Percentiles rank a stretch among this genome's conserved stretches.
phyloP scores from a whole-genome alignment of 92 coral and sea anemone genomes.

The Montipora capitata region DNA sequence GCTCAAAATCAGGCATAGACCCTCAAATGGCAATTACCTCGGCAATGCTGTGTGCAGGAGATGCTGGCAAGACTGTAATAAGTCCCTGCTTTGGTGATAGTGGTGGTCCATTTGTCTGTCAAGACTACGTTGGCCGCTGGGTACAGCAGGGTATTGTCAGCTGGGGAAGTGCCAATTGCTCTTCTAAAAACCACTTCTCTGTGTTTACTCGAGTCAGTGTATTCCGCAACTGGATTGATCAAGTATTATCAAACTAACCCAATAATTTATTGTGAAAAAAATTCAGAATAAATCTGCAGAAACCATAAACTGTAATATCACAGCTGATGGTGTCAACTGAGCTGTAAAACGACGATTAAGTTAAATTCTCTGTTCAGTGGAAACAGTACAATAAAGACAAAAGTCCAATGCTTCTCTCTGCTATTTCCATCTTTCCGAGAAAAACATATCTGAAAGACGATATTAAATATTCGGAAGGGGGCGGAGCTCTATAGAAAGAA shows the following conservation, averaged over 20 bases:
- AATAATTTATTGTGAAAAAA: neutral
- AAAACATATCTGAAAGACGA: no score
- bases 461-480: no score
- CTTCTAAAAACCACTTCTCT: constrained; percentile 52
- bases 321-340: no score
- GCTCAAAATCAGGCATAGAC: neutral
- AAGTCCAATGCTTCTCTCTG: no score
- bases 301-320: no score
- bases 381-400: no score
- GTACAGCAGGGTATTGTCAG: constrained; percentile 82
- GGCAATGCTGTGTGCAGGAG: constrained; percentile 83
- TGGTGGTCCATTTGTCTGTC: constrained; percentile 79
- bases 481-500: no score
- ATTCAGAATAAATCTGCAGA: neutral
- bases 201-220: constrained; percentile 79
- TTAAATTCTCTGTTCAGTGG: no score
- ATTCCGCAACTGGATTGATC: constrained; percentile 72
- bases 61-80: constrained; percentile 72
- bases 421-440: no score
- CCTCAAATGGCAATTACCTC: constrained; percentile 37
- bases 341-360: no score
- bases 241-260: constrained; percentile 23
- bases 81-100: constrained; percentile 81
- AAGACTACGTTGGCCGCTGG: constrained; percentile 74
- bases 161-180: constrained; percentile 73